A percentile compares a stretch with the other conserved stretches of the same genome.
These are phyloP conservation scores for Cephus runcator DNA, from an alignment of 2,888 invertebrate species.

Conservation along the genomic window DNA sequence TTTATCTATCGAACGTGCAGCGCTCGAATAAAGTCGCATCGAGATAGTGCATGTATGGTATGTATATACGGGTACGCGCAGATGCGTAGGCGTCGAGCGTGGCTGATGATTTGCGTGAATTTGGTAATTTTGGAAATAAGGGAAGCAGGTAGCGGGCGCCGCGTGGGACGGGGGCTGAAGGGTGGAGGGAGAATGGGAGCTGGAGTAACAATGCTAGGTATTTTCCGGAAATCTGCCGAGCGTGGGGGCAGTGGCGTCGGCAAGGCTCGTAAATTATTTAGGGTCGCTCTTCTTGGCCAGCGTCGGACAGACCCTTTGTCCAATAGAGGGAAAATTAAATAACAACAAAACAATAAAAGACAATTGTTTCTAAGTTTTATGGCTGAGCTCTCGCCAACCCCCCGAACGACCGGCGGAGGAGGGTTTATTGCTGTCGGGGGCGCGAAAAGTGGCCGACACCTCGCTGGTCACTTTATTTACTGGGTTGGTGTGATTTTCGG, in stretches of 20 bases:
- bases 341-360: constrained; percentile 66
- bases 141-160: too few relatives aligned
- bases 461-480: constrained; percentile 54
- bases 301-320: constrained; percentile 17
- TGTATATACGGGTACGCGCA: too few relatives aligned
- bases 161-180: too few relatives aligned
- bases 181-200: too few relatives aligned
- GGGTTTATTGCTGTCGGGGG: constrained; percentile 45
- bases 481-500: constrained; percentile 38
- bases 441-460: constrained; percentile 1
- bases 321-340: constrained; percentile 61
- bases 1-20: too few relatives aligned
- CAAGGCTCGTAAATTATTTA: constrained; percentile 60
- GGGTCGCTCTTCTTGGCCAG: constrained; percentile 32
- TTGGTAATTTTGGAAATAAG: too few relatives aligned
- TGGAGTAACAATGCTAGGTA: constrained; percentile 10
- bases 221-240: constrained; percentile 19
- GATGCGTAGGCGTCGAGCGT: too few relatives aligned
- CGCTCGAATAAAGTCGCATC: too few relatives aligned
- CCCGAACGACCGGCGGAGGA: constrained; percentile 31
- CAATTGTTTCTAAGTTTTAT: constrained; percentile 66
- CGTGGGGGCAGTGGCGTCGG: background rate
- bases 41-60: too few relatives aligned
- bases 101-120: too few relatives aligned
- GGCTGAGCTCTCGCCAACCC: constrained; percentile 40